Evolutionary conservation across 1,140 invertebrate genomes (phyloP), one percentile per base, ranked within the genome.

Genomic region (Bombus breviceps): DNA sequence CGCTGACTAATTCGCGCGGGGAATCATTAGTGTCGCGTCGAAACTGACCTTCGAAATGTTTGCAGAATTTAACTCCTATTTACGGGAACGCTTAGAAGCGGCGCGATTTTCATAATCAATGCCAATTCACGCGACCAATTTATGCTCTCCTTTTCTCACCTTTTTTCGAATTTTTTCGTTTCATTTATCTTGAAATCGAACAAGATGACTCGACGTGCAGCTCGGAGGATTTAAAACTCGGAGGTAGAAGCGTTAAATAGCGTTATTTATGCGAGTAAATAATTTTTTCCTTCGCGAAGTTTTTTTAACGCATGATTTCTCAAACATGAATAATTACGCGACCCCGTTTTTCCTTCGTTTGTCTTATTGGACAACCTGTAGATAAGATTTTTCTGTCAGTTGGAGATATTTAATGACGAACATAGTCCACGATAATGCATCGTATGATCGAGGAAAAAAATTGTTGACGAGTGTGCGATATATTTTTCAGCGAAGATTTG

Each of bases 51-150:
- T 83, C 37, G 74, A 66, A 78, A 76, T 68, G 43, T 78, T 83
- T 83, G 64, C 28, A 59, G 34, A 71, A 77, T 66, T 77, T 68
- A 68, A 66, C 37, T 53, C n/a, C 39, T 83, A 62, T 83, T 68
- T 83, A 73, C 81, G 32, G 57, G 62, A 76, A n/a, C 6, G 57
- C 5, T 83, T 81, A 66, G 72, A 53, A 6, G 47, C 47, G 18
- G 47, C 18, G 47, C 47, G 47, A 25, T 28, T 66, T 9, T 53
- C 32, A 32, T 37, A 66, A 83, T 68, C 73, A 18, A 53, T 53
- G 39, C 2, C 25, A 34, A 68, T 66, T 13, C 25, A 57, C 28
- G 28, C 9, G 53, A 1, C n/a, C 53, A 10, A 6, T 62, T 73
- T 15, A 25, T 43, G 71, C 1, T 25, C 39, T 25, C 15, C 13